phyloP scores from a whole-genome alignment of 2,797 vertebrate genomes.

The Myotis planiceps region DNA sequence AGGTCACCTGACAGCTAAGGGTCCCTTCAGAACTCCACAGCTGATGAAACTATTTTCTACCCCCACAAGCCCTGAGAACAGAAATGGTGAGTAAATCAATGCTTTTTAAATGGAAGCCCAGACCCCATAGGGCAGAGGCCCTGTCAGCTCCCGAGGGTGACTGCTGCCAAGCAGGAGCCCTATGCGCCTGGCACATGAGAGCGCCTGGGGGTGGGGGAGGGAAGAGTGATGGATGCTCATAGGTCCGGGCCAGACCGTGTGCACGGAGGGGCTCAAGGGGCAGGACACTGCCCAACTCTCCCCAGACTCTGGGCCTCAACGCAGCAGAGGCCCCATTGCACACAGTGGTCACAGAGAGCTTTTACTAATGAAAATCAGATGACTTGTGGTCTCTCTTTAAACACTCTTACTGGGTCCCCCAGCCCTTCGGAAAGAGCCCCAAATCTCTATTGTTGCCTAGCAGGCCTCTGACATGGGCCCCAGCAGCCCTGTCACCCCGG shows the following conservation, averaged over 20 bases:
- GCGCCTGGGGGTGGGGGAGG: fast-evolving
- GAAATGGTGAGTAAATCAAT: background rate
- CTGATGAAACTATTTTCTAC: background rate
- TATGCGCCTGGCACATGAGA: background rate
- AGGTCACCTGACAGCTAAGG: background rate
- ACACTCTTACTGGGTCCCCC: background rate
- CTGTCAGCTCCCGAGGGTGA: background rate
- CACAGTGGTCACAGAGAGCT: background rate
- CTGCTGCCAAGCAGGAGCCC: background rate
- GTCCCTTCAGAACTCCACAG: background rate
- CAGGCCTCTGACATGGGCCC: background rate
- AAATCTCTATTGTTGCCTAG: background rate
- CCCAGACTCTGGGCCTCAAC: background rate
- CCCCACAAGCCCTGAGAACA: background rate
- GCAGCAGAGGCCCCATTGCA: background rate
- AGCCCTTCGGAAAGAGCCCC: background rate
- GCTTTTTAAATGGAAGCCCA: conserved; percentile 11
- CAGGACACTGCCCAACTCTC: background rate
- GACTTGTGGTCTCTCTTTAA: background rate
- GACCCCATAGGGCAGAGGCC: background rate
- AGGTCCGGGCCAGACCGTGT: background rate
- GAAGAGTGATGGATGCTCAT: background rate
- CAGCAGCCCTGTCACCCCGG: background rate
- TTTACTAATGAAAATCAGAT: background rate
- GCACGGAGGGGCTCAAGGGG: background rate